These are phyloP conservation scores for Trichechus manatus DNA, from an alignment of 2,113 vertebrate genomes.

Conservation along the genomic window DNA sequence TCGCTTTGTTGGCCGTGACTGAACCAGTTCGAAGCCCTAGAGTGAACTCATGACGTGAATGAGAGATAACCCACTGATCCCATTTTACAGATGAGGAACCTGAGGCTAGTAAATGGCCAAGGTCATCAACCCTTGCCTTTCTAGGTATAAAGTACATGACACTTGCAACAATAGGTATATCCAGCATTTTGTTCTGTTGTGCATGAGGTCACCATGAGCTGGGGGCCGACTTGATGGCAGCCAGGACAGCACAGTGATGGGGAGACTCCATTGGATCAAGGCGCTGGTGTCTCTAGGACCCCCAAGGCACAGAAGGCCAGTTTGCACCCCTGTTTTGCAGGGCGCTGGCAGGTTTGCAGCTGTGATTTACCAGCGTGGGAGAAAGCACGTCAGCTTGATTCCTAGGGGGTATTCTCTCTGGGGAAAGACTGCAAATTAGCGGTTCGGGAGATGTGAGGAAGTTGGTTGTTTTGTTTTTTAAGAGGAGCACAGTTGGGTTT, in stretches of 20 bases:
- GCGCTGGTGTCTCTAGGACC: not conserved
- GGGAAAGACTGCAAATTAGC: conserved; percentile 67
- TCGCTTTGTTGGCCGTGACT: no score
- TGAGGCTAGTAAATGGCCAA: not conserved
- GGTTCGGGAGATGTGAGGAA: not conserved
- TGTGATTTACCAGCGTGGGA: conserved; percentile 61
- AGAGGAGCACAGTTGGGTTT: conserved; percentile 49
- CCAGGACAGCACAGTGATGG: not conserved
- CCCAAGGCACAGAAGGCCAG: not conserved
- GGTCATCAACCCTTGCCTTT: not conserved
- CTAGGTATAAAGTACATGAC: not conserved
- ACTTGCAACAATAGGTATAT: no score
- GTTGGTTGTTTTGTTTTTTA: not conserved
- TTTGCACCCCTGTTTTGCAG: not conserved
- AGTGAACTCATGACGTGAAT: not conserved
- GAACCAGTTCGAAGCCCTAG: no score
- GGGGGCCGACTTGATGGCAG: no score
- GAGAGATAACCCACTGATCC: not conserved
- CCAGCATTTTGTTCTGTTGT: not conserved
- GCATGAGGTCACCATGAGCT: not conserved
- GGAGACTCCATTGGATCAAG: not conserved
- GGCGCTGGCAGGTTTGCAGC: not conserved
- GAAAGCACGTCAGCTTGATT: not conserved
- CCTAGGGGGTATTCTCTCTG: not conserved
- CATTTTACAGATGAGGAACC: not conserved